Conservation (phyloP, 2,888 invertebrate species). For the Sisyra nigra region DNA sequence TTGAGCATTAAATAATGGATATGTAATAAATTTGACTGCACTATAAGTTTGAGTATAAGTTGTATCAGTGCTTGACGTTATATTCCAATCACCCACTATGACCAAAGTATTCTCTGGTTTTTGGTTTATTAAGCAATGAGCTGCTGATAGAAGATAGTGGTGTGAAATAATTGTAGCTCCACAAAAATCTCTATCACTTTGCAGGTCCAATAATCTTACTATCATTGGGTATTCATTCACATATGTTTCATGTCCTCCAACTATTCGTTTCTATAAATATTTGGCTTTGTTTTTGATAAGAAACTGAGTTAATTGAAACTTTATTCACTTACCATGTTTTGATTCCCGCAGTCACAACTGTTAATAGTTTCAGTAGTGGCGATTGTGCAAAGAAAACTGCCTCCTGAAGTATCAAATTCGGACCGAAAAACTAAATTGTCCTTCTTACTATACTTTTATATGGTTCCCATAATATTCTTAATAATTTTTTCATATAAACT, state of each 20-base stretch:
- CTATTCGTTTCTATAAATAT: conserved; percentile 25
- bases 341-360: no score
- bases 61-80: conserved; percentile 30
- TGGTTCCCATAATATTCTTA: no score
- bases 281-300: no score
- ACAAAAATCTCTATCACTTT: conserved; percentile 27
- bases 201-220: conserved; percentile 25
- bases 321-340: no score
- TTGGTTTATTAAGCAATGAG: conserved; percentile 30
- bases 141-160: conserved; percentile 33
- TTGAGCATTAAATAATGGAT: conserved; percentile 22
- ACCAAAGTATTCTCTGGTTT: conserved; percentile 17
- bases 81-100: conserved; percentile 37
- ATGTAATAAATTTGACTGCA: conserved; percentile 24
- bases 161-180: conserved; percentile 34
- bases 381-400: no score
- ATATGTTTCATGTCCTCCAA: conserved; percentile 33
- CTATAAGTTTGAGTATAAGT: conserved; percentile 26
- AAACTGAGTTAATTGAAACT: no score
- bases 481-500: no score
- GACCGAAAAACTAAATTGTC: no score
- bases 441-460: no score
- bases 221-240: conserved; percentile 42
- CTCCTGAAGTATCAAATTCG: no score
- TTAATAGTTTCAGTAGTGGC: no score